Evolutionary conservation across 2,113 vertebrate species (phyloP).

Genomic region (Vanacampus margaritifer): DNA sequence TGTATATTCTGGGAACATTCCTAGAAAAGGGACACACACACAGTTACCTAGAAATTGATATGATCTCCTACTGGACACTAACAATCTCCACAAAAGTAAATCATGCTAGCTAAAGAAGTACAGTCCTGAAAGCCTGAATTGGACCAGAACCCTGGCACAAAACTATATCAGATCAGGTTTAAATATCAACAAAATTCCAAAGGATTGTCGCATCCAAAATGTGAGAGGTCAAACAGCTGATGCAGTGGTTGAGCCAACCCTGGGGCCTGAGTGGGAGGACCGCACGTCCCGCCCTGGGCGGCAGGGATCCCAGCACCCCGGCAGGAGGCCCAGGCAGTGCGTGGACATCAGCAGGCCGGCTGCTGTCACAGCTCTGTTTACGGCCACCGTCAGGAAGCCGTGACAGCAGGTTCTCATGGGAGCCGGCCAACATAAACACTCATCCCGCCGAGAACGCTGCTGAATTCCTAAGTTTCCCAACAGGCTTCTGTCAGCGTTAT

Average conservation of each 20-base stretch:
- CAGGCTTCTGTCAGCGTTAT: conserved; percentile 23
- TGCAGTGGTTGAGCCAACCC: conserved; percentile 41
- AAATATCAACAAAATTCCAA: background rate
- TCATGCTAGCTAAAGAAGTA: no score
- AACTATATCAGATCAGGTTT: background rate
- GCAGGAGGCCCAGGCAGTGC: conserved; percentile 34
- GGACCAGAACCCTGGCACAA: no score
- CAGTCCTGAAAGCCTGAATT: no score
- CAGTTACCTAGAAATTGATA: no score
- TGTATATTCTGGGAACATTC: no score
- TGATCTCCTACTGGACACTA: no score
- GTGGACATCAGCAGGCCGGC: conserved; percentile 38
- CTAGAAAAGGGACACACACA: no score
- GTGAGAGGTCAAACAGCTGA: conserved; percentile 50
- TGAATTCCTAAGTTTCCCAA: conserved; percentile 37
- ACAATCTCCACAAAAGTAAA: no score
- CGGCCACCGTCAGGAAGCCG: conserved; percentile 11
- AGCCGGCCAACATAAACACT: conserved; percentile 34
- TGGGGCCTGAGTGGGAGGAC: conserved; percentile 19
- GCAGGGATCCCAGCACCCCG: conserved; percentile 4
- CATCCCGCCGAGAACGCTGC: conserved; percentile 16
- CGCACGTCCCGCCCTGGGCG: conserved; percentile 25
- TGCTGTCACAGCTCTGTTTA: conserved; percentile 38
- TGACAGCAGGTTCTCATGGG: conserved; percentile 33
- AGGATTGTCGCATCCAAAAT: background rate